Evolutionary conservation across 2,797 vertebrate genomes (phyloP), one percentile per base, ranked within the genome.

Genomic region (Trichosurus vulpecula): DNA sequence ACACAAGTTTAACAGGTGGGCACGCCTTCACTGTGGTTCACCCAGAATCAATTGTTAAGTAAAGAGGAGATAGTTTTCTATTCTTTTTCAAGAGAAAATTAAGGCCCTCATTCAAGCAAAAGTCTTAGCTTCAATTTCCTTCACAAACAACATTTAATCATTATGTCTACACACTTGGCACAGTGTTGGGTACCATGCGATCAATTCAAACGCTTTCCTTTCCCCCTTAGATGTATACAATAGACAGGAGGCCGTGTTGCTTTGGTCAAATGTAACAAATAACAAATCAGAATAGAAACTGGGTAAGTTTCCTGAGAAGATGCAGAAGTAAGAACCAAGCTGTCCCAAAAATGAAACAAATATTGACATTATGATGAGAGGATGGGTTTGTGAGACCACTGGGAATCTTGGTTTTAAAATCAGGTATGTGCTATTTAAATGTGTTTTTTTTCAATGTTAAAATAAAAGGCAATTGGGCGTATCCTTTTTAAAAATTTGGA

Each of bases 261-360:
- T 58, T 94, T 57, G 57, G 57, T 87, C 57, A 96, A 94, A 93
- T 12, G 74, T 0, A 19, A 14, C 35, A 81, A 94, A 91, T 53
- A 81, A 90, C 66, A 94, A 96, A 92, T 2, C 2, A 92, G 90
- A 66, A 93, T 53, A 90, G 93, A 91, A 22, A 14, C 13, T 47
- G 87, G 0, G 52, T 8, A 25, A 81, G n/a, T 81, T 41, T 47
- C 66, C n/a, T 10, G 10, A 51, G 22, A 47, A 87, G 19, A 10
- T 91, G 53, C 54, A 91, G 92, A 96, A 94, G 4, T 6, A 91
- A 27, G n/a, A 94, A 81, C 51, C 51, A 74, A 93, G 96, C 57
- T 95, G 61, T 90, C 19, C 31, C 52, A 52, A 10, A 6, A 52
- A 56, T 91, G 74, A 87, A 11, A 54, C 16, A 95, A 91, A 92